Base-by-base conservation (phyloP, 30 jellyfish, hydroid and myxozoan genomes). In the Nemopilema nomurai region DNA sequence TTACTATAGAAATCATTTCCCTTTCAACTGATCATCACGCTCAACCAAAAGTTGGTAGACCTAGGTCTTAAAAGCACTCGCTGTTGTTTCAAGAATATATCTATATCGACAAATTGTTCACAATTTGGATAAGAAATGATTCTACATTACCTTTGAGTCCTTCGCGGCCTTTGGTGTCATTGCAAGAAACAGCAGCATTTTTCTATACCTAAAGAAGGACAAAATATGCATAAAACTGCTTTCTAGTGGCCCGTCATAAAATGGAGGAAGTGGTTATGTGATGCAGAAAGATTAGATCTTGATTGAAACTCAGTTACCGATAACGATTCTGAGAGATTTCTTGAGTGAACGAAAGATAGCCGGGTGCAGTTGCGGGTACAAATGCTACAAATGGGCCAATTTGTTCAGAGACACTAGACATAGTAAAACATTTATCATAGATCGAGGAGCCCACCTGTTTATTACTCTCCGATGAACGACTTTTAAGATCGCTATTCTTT, bases 401-500 rank as follows among this genome's bases (percentile, higher is more conserved):
- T n/a, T n/a, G n/a, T n/a, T n/a, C 74, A 7, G 67, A 21, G 62
- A 77, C 0, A 49, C 0, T 26, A 74, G 83, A 74, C 18, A 74
- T 9, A 16, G 27, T n/a, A 22, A 21, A 16, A 25, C n/a, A n/a
- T 24, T n/a, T n/a, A 41, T 41, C 13, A 41, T 6, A 41, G 57
- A 3, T 41, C 13, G 57, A 41, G 13, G 57, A 13, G 57, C 57
- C 57, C 13, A 94, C 99, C 99, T 89, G 71, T 94, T 94, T 23
- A 57, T 77, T 4, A 94, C 99, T 16, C 99, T 78, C 52, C 99
- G 82, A 86, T 94, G 87, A 30, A 94, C 96, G 31, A 94, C 96
- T 84, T 89, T 94, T 28, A 94, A 71, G 20, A 94, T 94, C 18
- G 99, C 99, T 62, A 94, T 94, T 77, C 99, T 85, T 77, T 94